A percentile compares a stretch with the other conserved stretches of the same genome.
These are phyloP conservation scores for Lacerta agilis DNA, from an alignment of 2,797 vertebrate genomes.

Conservation along the genomic window DNA sequence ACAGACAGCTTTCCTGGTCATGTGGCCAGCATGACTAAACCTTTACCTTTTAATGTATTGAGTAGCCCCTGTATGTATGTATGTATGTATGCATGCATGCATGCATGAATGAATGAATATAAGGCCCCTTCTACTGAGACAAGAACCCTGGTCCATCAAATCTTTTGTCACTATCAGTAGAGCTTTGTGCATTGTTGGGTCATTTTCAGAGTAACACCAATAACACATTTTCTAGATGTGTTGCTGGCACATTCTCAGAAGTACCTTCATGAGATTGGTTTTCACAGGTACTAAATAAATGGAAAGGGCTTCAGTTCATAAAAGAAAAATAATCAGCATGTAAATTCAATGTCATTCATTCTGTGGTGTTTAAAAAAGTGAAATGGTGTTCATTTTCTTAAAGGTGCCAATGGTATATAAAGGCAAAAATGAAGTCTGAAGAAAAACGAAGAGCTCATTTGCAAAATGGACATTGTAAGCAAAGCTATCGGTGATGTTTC, in stretches of 20 bases:
- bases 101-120: too few relatives aligned
- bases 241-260: background rate
- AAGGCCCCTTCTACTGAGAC: too few relatives aligned
- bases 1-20: too few relatives aligned
- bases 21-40: too few relatives aligned
- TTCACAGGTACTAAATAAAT: background rate
- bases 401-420: slow-evolving; percentile 98
- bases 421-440: slow-evolving; percentile 97
- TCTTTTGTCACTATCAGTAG: background rate
- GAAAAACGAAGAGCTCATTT: slow-evolving; percentile 93
- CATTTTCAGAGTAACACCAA: background rate
- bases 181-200: background rate
- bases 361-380: slow-evolving; percentile 41
- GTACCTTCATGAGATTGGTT: background rate
- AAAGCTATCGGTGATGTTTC: background rate
- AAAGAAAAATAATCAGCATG: background rate
- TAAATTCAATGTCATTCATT: slow-evolving; percentile 8
- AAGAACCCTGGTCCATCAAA: background rate
- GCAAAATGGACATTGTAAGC: slow-evolving; percentile 91
- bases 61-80: too few relatives aligned
- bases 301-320: background rate
- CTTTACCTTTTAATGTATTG: too few relatives aligned
- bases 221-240: background rate
- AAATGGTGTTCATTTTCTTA: slow-evolving; percentile 57
- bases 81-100: too few relatives aligned